Base-by-base conservation (phyloP, 2,113 vertebrate genomes). In the Zosterops japonicus region DNA sequence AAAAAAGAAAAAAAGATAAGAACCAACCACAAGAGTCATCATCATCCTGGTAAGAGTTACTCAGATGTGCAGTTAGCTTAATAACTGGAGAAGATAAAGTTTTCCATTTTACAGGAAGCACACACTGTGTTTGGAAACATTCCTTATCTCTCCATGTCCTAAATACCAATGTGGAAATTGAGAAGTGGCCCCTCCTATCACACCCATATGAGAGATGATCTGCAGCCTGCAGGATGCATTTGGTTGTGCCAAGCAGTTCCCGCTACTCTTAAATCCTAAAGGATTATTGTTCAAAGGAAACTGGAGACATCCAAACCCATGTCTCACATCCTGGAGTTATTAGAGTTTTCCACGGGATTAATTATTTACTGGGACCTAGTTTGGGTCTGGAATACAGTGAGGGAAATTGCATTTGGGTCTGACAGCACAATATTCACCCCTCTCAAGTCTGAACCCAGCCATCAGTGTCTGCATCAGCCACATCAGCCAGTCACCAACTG, bases 21-120 rank as follows among this genome's bases (percentile, higher is more conserved):
- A 77, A 70, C 6, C 21, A 70, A 35, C 23, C 24, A 21, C 27
- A 46, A 68, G 25, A 60, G 20, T 56, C 33, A 59, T 75, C 28
- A 19, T 14, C n/a, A 36, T 50, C 20, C 39, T 36, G 42, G 50
- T 70, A 83, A 67, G 35, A 44, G 17, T 92, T 81, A 52, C 41
- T 72, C 65, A 36, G 44, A 55, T 23, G 17, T 3, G 7, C 21
- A n/a, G 15, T 60, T 81, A 70, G 44, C 65, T 56, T 60, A 79
- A 76, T 95, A 74, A 71, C 44, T 13, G 49, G 55, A 60, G 18
- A 41, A 74, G 29, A 69, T 4, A 80, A 44, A 71, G 16, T 63
- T 89, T 90, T 83, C 83, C 27, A 29, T 53, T 92, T 94, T 68
- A 39, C 80, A 78, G 60, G 56, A 75, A 90, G 63, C 55, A 67